Conservation (phyloP, 2,797 vertebrate genomes). For the Linurgus olivaceus region DNA sequence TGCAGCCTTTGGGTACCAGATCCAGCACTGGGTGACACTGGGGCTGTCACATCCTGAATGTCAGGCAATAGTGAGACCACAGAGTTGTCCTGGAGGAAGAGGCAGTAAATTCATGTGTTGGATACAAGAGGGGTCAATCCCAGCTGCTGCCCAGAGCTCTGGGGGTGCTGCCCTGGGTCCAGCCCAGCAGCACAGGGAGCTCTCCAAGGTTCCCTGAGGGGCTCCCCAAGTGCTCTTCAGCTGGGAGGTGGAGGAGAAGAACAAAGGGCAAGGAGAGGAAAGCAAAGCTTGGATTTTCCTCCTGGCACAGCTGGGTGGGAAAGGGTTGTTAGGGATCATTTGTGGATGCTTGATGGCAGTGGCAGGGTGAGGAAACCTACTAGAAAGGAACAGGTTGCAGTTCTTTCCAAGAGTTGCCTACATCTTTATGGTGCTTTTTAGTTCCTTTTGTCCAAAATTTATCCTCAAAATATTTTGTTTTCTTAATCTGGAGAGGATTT, state of each 20-base stretch:
- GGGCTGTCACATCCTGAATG: neutral
- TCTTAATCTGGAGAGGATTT: neutral
- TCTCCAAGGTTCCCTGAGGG: neutral
- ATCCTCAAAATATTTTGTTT: neutral
- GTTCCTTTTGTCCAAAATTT: neutral
- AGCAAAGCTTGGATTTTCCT: neutral
- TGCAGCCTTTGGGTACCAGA: neutral
- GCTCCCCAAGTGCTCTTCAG: neutral
- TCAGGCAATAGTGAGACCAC: rapidly evolving
- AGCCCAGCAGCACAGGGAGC: neutral
- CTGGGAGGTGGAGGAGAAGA: neutral
- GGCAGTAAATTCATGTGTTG: neutral
- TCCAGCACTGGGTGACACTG: neutral
- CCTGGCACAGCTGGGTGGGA: neutral
- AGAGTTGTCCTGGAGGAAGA: neutral
- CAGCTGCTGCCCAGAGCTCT: neutral
- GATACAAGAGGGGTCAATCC: neutral
- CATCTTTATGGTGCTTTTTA: neutral
- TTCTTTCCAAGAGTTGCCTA: neutral
- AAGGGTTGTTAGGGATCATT: neutral
- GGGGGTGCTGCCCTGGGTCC: neutral
- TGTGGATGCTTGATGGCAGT: neutral
- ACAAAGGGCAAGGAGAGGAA: neutral
- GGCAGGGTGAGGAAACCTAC: neutral
- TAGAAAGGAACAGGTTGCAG: neutral